A percentile compares a stretch with the other conserved stretches of the same genome.
Conservation (phyloP, 23 tunicate species). For the Phallusia fumigata region DNA sequence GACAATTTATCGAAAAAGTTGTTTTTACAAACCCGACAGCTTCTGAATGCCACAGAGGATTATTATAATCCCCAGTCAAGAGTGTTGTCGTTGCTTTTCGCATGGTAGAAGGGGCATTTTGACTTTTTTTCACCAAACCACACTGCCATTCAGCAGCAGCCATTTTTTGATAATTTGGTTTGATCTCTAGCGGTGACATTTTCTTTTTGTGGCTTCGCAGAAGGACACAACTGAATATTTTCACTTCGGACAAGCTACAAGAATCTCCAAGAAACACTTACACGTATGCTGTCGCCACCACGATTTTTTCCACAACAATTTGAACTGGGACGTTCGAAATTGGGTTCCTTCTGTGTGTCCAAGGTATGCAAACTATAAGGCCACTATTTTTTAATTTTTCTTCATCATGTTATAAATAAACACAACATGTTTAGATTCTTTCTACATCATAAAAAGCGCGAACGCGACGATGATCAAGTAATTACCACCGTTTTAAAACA, state of each 20-base stretch:
- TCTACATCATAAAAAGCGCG: slow-evolving; percentile 28
- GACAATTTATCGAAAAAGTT: not conserved
- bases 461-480: not conserved
- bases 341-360: slow-evolving; percentile 24
- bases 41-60: not conserved
- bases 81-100: not conserved
- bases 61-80: not conserved
- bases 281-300: slow-evolving; percentile 40
- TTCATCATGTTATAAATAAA: not conserved
- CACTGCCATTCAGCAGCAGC: too few relatives aligned
- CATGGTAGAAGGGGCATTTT: not conserved
- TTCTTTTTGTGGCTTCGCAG: slow-evolving; percentile 6
- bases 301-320: slow-evolving; percentile 55
- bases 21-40: slow-evolving; percentile 4
- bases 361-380: slow-evolving; percentile 10
- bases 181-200: too few relatives aligned
- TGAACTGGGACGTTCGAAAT: slow-evolving; percentile 32
- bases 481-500: not conserved
- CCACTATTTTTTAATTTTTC: not conserved
- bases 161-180: too few relatives aligned
- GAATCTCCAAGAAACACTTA: not conserved
- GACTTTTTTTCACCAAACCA: too few relatives aligned
- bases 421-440: slow-evolving; percentile 13
- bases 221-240: slow-evolving; percentile 25
- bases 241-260: slow-evolving; percentile 23